phyloP scores from a whole-genome alignment of 2,113 vertebrate genomes.

The Rhabdornis inornatus region DNA sequence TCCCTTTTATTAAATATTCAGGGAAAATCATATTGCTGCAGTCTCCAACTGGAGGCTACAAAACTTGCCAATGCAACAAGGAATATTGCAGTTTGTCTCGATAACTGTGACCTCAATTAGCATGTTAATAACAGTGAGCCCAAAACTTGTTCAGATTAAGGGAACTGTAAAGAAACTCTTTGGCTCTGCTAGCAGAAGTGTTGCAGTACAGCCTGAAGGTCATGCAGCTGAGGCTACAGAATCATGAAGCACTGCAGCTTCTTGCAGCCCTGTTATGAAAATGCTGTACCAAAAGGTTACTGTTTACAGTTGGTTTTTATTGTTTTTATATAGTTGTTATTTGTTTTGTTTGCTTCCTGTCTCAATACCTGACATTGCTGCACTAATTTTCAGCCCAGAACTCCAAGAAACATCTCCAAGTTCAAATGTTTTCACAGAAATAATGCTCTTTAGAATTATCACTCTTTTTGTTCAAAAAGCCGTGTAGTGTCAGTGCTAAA shows the following conservation, averaged over 20 bases:
- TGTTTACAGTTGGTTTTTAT: background rate
- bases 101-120: background rate
- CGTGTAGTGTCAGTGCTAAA: background rate
- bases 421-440: background rate
- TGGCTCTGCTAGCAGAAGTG: background rate
- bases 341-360: background rate
- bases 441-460: background rate
- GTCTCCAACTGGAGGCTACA: background rate
- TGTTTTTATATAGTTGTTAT: background rate
- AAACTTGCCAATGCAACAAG: background rate
- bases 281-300: background rate
- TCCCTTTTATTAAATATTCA: background rate
- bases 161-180: background rate
- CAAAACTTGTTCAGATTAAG: background rate
- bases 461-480: background rate
- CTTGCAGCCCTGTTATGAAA: background rate
- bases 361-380: background rate
- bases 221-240: accelerated
- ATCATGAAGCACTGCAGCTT: background rate
- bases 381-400: background rate
- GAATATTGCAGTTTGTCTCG: background rate
- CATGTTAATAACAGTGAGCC: background rate
- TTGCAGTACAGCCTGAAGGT: background rate
- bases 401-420: background rate
- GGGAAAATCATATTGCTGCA: background rate